phyloP scores from a whole-genome alignment of 2,797 vertebrate species.

The Lagorchestes hirsutus region DNA sequence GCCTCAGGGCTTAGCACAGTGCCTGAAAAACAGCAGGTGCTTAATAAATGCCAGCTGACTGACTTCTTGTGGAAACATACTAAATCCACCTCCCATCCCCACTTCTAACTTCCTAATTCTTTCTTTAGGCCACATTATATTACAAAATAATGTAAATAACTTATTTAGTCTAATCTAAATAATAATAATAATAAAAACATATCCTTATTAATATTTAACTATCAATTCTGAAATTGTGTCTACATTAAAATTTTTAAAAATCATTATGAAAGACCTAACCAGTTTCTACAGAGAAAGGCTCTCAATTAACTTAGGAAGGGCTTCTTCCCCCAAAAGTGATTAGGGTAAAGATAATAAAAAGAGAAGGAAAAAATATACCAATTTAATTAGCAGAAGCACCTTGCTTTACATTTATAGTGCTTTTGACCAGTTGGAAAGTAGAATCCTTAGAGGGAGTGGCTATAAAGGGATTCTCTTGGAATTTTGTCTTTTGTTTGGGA shows the following conservation, averaged over 20 bases:
- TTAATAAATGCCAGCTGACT: neutral
- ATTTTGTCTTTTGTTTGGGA: neutral
- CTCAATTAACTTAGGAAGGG: neutral
- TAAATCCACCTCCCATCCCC: neutral
- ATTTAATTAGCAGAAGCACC: neutral
- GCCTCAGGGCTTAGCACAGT: neutral
- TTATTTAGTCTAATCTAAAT: neutral
- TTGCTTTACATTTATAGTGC: neutral
- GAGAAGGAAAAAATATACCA: neutral
- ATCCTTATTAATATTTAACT: neutral
- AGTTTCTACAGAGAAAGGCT: neutral
- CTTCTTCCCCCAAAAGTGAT: neutral
- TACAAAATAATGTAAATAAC: neutral
- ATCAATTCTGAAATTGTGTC: neutral
- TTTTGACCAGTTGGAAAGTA: neutral
- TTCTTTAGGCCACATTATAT: neutral
- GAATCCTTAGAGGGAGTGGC: neutral
- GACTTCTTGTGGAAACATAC: neutral
- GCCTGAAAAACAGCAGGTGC: neutral
- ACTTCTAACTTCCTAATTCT: neutral
- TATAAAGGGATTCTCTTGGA: neutral
- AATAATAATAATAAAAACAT: neutral
- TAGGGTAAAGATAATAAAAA: neutral
- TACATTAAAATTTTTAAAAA: neutral
- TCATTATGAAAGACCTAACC: neutral